Evolutionary conservation across 2,113 vertebrate species (phyloP).

Genomic region (Barnardius zonarius): DNA sequence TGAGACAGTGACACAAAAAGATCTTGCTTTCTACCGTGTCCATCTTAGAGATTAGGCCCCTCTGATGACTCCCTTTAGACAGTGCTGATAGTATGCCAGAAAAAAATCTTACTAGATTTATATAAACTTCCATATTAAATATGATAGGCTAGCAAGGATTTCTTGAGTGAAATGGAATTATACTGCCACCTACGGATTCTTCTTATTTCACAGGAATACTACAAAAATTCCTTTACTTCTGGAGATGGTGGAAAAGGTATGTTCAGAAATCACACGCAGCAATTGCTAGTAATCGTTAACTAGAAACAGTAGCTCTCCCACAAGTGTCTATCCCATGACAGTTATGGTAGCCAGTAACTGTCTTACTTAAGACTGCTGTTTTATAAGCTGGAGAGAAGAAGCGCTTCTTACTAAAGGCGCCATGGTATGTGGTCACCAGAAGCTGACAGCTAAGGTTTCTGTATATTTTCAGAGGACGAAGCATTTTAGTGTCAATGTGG

Average conservation of each 20-base stretch:
- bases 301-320: neutral
- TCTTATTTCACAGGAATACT: conserved; percentile 82
- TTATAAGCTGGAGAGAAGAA: neutral
- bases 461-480: neutral
- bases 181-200: conserved; percentile 54
- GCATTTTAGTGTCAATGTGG: neutral
- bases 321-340: neutral
- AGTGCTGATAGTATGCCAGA: neutral
- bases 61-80: neutral
- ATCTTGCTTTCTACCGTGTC: neutral
- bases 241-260: conserved; percentile 91
- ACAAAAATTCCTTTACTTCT: conserved; percentile 91
- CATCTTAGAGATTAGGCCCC: neutral
- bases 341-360: neutral
- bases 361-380: neutral
- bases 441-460: neutral
- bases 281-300: neutral
- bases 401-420: neutral
- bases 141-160: neutral
- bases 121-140: neutral
- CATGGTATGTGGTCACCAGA: neutral
- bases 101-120: neutral
- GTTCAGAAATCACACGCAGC: neutral
- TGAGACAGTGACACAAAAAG: neutral
- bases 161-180: neutral